These are phyloP conservation scores for Meleagris gallopavo DNA, from an alignment of 2,113 vertebrate species.

Conservation along the genomic window DNA sequence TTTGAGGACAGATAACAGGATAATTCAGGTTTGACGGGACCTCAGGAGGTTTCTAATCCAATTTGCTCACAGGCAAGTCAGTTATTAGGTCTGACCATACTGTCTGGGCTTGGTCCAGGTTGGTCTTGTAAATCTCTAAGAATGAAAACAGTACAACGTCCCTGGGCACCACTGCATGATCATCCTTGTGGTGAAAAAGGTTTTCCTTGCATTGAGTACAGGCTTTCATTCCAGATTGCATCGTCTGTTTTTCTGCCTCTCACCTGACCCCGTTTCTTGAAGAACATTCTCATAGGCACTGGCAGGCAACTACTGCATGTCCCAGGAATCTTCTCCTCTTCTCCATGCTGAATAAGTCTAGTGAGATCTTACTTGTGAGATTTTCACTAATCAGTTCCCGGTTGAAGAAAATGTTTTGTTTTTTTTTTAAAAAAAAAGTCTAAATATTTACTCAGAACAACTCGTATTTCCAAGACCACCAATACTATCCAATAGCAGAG, in stretches of 20 bases:
- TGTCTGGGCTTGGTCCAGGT: background rate
- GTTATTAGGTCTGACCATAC: background rate
- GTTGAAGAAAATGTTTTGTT: background rate
- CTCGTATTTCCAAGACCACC: background rate
- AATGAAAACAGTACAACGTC: background rate
- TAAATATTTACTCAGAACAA: background rate
- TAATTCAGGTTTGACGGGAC: background rate
- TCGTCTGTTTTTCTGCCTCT: background rate
- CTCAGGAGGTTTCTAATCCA: background rate
- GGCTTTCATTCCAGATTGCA: background rate
- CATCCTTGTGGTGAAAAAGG: background rate
- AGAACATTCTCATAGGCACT: background rate
- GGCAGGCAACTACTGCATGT: background rate
- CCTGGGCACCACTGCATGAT: background rate
- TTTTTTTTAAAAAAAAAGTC: background rate
- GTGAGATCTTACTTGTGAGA: background rate
- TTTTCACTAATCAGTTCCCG: background rate
- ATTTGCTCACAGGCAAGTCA: background rate
- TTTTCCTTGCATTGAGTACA: background rate
- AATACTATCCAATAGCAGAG: background rate
- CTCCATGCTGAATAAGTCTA: background rate
- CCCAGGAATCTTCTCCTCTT: background rate
- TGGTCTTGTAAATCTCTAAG: background rate
- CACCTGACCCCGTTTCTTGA: background rate
- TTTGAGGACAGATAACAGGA: background rate